A percentile compares a stretch with the other conserved stretches of the same genome.
Evolutionary conservation across 2,113 vertebrate genomes (phyloP).

Genomic region (Epinephelus cyanopodus): DNA sequence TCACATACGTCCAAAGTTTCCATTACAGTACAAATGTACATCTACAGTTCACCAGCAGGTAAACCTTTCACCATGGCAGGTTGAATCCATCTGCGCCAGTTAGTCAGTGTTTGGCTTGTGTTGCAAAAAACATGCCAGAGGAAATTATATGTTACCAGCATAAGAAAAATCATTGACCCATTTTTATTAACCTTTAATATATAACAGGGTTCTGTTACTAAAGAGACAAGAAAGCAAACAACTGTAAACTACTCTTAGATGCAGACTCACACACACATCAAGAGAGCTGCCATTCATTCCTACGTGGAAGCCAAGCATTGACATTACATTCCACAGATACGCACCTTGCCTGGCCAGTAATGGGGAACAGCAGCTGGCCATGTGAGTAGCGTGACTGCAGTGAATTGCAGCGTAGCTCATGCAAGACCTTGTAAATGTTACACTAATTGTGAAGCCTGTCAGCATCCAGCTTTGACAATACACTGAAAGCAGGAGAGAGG

Average conservation of each 20-base stretch:
- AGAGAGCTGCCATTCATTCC: conserved; percentile 27
- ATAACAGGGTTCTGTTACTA: conserved; percentile 1
- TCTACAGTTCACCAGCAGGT: conserved; percentile 21
- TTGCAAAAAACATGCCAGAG: conserved; percentile 14
- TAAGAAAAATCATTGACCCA: neutral
- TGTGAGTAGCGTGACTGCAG: conserved; percentile 72
- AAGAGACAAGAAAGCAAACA: conserved; percentile 33
- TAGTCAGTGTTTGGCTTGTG: conserved; percentile 23
- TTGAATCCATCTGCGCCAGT: conserved; percentile 18
- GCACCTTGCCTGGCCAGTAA: conserved; percentile 65
- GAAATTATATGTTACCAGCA: conserved; percentile 9
- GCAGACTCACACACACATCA: conserved; percentile 13
- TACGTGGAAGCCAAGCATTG: conserved; percentile 28
- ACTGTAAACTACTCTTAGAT: neutral
- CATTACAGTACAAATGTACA: conserved; percentile 16
- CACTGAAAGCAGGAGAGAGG: conserved; percentile 56
- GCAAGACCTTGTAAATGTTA: conserved; percentile 76
- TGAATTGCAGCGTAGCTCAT: conserved; percentile 70
- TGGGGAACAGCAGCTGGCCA: conserved; percentile 74
- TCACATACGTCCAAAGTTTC: conserved; percentile 12
- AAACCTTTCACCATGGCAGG: neutral
- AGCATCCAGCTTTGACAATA: conserved; percentile 65
- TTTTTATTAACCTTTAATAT: conserved; percentile 22
- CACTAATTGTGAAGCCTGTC: conserved; percentile 76
- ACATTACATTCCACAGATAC: conserved; percentile 58